phyloP scores from a whole-genome alignment of 2,113 vertebrate genomes.

The Rhinolophus ferrumequinum region DNA sequence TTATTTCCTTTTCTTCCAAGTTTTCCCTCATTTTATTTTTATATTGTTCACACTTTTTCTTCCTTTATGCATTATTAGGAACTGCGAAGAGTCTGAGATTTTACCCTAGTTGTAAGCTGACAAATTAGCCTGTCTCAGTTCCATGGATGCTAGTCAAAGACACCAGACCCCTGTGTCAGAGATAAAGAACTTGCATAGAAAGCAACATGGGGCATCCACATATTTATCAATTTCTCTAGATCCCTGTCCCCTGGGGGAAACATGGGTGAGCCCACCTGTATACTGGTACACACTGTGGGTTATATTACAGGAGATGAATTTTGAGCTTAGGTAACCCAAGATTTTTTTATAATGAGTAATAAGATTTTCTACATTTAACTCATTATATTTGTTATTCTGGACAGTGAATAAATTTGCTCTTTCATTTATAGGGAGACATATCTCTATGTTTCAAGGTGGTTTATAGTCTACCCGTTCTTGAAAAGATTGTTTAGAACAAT shows the following conservation, averaged over 20 bases:
- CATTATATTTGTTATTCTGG: background rate
- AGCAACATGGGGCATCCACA: background rate
- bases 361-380: background rate
- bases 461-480: background rate
- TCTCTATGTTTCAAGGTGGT: background rate
- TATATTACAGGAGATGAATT: background rate
- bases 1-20: background rate
- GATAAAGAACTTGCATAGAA: background rate
- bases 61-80: background rate
- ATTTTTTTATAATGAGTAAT: background rate
- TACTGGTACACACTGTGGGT: no score
- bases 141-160: background rate
- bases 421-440: background rate
- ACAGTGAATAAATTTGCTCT: background rate
- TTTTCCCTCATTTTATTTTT: background rate
- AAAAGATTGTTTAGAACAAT: background rate
- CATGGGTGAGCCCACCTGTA: background rate
- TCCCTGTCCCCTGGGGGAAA: background rate
- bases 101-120: background rate
- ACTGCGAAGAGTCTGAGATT: background rate
- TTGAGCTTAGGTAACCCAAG: background rate
- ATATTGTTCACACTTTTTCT: background rate
- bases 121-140: background rate
- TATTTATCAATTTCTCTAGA: background rate
- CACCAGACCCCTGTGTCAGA: background rate